phyloP scores from a whole-genome alignment of 2,113 vertebrate species.

The Meles meles region DNA sequence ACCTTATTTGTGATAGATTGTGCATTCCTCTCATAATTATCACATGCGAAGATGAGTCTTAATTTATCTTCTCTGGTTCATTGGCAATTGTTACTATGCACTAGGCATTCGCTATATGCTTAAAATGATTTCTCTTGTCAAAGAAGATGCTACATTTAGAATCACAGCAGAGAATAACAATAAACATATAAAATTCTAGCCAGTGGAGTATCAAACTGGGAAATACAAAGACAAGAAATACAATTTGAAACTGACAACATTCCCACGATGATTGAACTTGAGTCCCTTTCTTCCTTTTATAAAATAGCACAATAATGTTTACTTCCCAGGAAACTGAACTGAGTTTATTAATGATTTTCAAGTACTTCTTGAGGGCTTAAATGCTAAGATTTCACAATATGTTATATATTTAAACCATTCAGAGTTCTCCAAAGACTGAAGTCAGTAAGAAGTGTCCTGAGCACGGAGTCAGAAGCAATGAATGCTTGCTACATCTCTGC shows the following conservation, averaged over 20 bases:
- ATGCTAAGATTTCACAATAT: slow-evolving; percentile 22
- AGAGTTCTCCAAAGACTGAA: slow-evolving; percentile 16
- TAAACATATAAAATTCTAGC: slow-evolving; percentile 22
- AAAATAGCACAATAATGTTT: slow-evolving; percentile 51
- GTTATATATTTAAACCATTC: slow-evolving; percentile 51
- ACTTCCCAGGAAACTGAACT: slow-evolving; percentile 40
- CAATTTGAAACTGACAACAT: slow-evolving; percentile 24
- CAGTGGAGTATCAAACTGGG: slow-evolving; percentile 23
- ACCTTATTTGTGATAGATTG: not conserved
- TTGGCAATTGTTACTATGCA: not conserved
- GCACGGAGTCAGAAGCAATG: not conserved
- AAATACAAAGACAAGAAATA: slow-evolving; percentile 44
- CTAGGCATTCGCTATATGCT: not conserved
- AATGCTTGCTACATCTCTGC: not conserved
- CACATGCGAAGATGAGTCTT: not conserved
- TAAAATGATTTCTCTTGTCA: slow-evolving; percentile 38
- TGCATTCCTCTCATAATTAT: not conserved
- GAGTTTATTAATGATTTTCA: slow-evolving; percentile 57
- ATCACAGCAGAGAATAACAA: slow-evolving; percentile 21
- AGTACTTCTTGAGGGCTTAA: slow-evolving; percentile 50
- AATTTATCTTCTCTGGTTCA: slow-evolving; percentile 27
- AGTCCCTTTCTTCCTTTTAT: slow-evolving; percentile 34
- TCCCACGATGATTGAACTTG: not conserved
- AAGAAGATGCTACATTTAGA: slow-evolving; percentile 34
- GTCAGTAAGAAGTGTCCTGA: not conserved